Conservation (phyloP, 2,888 invertebrate species). For the Eurois occulta region DNA sequence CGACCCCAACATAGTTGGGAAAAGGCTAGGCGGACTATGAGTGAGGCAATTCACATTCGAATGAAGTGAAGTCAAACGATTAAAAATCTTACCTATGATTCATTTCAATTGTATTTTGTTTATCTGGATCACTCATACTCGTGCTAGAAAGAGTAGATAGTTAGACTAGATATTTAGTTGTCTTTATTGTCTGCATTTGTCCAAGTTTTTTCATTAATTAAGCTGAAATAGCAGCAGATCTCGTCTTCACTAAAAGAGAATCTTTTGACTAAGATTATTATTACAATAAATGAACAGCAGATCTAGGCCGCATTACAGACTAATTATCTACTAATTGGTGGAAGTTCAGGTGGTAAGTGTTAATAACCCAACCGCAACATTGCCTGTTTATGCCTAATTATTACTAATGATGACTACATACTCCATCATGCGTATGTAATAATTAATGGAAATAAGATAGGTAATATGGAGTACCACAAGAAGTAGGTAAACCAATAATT, state of each 20-base stretch:
- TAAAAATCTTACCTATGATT: neutral
- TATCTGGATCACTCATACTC: neutral
- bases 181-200: neutral
- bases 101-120: neutral
- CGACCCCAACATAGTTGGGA: too few relatives aligned
- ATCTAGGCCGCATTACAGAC: neutral
- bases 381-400: neutral
- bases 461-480: too few relatives aligned
- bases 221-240: neutral
- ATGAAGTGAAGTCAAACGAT: too few relatives aligned
- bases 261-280: neutral
- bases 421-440: neutral
- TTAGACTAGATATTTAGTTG: neutral
- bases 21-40: too few relatives aligned
- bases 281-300: neutral
- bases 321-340: conserved; percentile 16
- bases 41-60: too few relatives aligned
- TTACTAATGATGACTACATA: conserved; percentile 1
- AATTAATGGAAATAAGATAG: neutral
- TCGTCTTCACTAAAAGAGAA: neutral
- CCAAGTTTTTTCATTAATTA: neutral
- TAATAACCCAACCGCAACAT: conserved; percentile 13
- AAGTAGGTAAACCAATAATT: neutral
- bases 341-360: conserved; percentile 1
- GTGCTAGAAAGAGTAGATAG: neutral